Evolutionary conservation across 2,113 vertebrate genomes (phyloP).

Genomic region (Silurus asotus): DNA sequence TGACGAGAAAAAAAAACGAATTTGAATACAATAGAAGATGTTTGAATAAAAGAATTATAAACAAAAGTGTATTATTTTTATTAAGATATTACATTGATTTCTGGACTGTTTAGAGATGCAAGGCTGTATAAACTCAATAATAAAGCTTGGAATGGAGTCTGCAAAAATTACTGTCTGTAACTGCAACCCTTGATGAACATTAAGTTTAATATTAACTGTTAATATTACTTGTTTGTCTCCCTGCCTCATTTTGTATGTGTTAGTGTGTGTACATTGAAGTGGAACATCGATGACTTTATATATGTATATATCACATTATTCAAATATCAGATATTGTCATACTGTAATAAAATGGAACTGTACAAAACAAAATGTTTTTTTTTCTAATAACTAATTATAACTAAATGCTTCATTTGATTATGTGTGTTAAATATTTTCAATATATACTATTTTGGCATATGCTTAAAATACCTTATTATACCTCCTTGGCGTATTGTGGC

Average conservation of each 20-base stretch:
- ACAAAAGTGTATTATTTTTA: no score
- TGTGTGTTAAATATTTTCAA: neutral
- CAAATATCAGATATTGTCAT: neutral
- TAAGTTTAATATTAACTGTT: neutral
- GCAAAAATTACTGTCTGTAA: neutral
- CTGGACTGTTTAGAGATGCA: neutral
- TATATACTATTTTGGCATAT: neutral
- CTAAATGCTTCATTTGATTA: neutral
- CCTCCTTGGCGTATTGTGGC: neutral
- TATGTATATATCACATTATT: neutral
- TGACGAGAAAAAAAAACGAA: neutral
- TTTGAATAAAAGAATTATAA: neutral
- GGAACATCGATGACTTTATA: neutral
- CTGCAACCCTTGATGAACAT: neutral
- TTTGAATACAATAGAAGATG: neutral
- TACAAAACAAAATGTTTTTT: neutral
- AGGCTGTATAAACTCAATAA: neutral
- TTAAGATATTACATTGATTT: neutral
- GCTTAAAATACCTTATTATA: neutral
- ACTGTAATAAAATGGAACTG: neutral
- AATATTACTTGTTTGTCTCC: neutral
- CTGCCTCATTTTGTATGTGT: neutral
- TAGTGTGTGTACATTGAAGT: neutral
- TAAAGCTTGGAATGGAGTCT: neutral
- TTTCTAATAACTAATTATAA: neutral